These are phyloP conservation scores for Aplodontia rufa DNA, from an alignment of 2,113 vertebrate species.

Conservation along the genomic window DNA sequence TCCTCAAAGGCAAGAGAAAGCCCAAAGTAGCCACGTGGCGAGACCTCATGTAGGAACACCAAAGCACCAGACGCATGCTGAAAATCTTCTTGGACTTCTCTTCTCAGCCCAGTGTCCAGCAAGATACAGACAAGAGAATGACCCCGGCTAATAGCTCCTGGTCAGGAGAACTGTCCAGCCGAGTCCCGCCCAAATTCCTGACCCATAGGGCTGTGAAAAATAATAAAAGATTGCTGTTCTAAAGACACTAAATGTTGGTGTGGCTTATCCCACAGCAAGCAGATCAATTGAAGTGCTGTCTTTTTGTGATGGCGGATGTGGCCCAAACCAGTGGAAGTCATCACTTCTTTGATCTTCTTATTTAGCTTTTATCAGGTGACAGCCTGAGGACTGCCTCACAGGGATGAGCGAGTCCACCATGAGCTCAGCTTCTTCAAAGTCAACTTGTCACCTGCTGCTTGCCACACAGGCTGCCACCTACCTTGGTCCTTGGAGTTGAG, in stretches of 20 bases:
- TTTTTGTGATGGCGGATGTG: neutral
- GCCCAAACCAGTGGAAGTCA: too few relatives aligned
- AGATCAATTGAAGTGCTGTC: neutral
- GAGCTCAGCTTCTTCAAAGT: neutral
- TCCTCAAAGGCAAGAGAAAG: neutral
- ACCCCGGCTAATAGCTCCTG: neutral
- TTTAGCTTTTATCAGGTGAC: neutral
- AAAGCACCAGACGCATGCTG: neutral
- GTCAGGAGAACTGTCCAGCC: neutral
- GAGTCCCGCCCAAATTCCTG: neutral
- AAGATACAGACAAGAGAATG: neutral
- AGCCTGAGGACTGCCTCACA: neutral
- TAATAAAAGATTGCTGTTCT: neutral
- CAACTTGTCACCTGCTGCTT: neutral
- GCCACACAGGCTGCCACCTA: accelerated
- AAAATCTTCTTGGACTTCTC: neutral
- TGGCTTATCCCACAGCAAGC: neutral
- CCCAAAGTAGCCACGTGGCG: neutral
- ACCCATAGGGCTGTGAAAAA: neutral
- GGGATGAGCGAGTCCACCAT: neutral
- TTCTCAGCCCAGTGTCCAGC: neutral
- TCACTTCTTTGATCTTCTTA: neutral
- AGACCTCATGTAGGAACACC: neutral
- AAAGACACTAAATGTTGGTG: neutral
- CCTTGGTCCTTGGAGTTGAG: neutral